Conservation (phyloP, 2,797 vertebrate species). For the Dicrostonyx torquatus region DNA sequence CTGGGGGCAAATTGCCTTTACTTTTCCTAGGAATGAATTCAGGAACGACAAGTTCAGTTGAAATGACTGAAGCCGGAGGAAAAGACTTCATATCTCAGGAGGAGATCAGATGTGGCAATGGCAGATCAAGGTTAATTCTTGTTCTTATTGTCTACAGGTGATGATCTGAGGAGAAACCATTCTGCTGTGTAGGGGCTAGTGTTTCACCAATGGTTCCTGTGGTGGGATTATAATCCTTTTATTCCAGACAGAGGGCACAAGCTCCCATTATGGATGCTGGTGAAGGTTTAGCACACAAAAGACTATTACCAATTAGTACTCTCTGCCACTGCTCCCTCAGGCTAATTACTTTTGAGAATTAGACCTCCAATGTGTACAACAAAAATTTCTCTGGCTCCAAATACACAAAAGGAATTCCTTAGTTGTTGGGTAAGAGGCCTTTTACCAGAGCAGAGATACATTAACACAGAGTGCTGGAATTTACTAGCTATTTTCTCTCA, state of each 20-base stretch:
- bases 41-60: constrained; percentile 31
- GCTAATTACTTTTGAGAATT: constrained; percentile 54
- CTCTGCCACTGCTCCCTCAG: not conserved
- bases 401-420: constrained; percentile 50
- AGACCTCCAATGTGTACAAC: constrained; percentile 35
- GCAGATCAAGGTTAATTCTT: constrained; percentile 41
- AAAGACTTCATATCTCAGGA: constrained; percentile 11
- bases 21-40: constrained; percentile 45
- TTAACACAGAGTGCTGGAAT: constrained; percentile 68
- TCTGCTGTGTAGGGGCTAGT: constrained; percentile 5
- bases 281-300: not conserved
- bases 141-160: constrained; percentile 8
- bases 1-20: constrained; percentile 18
- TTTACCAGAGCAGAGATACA: constrained; percentile 55
- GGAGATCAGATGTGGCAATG: constrained; percentile 28
- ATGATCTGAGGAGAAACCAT: constrained; percentile 34
- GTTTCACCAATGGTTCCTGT: not conserved
- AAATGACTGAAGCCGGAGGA: constrained; percentile 48
- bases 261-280: not conserved
- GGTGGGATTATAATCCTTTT: constrained; percentile 45
- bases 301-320: not conserved
- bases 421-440: constrained; percentile 23
- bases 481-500: constrained; percentile 63
- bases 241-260: not conserved
- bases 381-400: constrained; percentile 38